Conservation (phyloP, 1,140 invertebrate genomes). For the Drosophila teissieri region DNA sequence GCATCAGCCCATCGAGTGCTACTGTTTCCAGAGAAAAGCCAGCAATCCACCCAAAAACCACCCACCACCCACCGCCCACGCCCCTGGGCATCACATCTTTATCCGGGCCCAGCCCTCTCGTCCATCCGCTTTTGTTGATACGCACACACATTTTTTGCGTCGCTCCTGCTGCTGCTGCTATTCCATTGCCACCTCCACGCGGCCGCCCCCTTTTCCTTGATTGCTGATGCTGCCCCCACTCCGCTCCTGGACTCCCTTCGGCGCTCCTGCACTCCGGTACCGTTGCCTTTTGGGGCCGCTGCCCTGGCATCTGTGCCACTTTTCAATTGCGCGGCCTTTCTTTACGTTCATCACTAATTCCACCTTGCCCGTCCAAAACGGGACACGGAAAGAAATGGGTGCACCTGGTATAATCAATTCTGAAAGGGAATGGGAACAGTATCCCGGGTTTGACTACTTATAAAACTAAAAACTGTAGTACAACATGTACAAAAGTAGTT, state of each 20-base stretch:
- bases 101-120: conserved; percentile 35
- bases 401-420: background rate
- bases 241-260: conserved; percentile 25
- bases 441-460: background rate
- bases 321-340: conserved; percentile 80
- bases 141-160: conserved; percentile 72
- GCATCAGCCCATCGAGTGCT: conserved; percentile 20
- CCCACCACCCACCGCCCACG: conserved; percentile 43
- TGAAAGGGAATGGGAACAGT: too few species aligned
- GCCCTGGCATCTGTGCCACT: conserved; percentile 68
- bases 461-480: too few species aligned
- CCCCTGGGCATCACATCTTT: conserved; percentile 44
- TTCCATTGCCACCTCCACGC: background rate
- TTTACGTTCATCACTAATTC: conserved; percentile 67
- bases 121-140: conserved; percentile 43
- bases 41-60: conserved; percentile 24
- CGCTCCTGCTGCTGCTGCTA: conserved; percentile 33
- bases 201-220: conserved; percentile 11
- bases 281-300: conserved; percentile 55
- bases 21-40: conserved; percentile 48
- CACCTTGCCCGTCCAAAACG: conserved; percentile 21
- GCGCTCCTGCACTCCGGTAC: conserved; percentile 37
- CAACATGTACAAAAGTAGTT: too few species aligned
- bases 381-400: conserved; percentile 12
- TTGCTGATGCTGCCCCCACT: conserved; percentile 42